Evolutionary conservation across 2,113 vertebrate genomes (phyloP).

Genomic region (Chascanopsetta lugubris): DNA sequence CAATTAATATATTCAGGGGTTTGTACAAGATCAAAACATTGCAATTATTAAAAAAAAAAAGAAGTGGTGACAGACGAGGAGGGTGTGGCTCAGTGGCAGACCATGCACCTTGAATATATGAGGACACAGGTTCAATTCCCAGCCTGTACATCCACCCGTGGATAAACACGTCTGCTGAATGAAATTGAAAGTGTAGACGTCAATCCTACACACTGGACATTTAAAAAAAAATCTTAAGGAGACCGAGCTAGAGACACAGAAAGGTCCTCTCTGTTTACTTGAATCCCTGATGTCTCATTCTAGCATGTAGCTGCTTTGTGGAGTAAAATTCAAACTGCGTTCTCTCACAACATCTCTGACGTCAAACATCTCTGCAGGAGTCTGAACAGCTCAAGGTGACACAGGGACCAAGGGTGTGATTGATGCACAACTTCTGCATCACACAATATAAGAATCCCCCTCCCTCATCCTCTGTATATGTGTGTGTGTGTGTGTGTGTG

Average conservation of each 20-base stretch:
- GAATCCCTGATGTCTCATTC: neutral
- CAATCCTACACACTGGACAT: too few relatives aligned
- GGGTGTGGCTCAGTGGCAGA: too few relatives aligned
- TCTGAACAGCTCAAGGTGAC: conserved; percentile 63
- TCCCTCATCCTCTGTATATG: neutral
- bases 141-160: too few relatives aligned
- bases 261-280: neutral
- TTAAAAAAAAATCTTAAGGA: too few relatives aligned
- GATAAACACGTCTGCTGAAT: too few relatives aligned
- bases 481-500: conserved; percentile 29
- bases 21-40: too few relatives aligned
- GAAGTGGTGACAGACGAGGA: too few relatives aligned
- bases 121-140: too few relatives aligned
- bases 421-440: conserved; percentile 50
- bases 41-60: too few relatives aligned
- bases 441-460: conserved; percentile 27
- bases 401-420: conserved; percentile 50
- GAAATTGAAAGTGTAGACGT: too few relatives aligned
- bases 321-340: conserved; percentile 29
- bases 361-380: conserved; percentile 48
- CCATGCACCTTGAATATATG: too few relatives aligned
- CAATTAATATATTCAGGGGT: too few relatives aligned
- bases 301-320: neutral
- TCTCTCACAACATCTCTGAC: conserved; percentile 36
- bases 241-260: neutral